Conservation (phyloP, 2,888 invertebrate genomes). For the Desoria tigrina region DNA sequence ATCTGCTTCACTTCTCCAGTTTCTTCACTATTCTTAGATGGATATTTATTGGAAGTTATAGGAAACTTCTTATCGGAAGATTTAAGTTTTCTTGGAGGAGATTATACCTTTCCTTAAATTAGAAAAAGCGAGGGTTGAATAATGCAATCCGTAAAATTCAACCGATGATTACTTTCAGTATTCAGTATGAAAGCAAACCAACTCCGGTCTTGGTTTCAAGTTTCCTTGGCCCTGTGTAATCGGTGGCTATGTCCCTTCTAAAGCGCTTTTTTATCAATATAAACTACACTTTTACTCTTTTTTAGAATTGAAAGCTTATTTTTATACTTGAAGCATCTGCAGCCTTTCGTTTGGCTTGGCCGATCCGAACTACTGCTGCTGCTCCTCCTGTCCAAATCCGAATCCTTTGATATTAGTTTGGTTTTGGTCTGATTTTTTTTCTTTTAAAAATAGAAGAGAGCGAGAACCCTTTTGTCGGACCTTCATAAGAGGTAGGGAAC, state of each 20-base stretch:
- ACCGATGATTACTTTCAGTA: not conserved
- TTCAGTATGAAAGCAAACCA: not conserved
- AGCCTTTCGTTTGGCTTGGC: conserved; percentile 8
- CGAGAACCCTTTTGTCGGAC: conserved; percentile 11
- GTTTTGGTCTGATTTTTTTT: conserved; percentile 13
- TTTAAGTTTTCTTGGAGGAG: not conserved
- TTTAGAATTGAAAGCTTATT: conserved; percentile 10
- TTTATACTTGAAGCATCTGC: conserved; percentile 20
- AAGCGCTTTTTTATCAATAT: not conserved
- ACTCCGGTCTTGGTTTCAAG: conserved; percentile 1
- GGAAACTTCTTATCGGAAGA: no score
- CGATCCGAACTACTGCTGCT: conserved; percentile 2
- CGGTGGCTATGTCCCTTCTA: not conserved
- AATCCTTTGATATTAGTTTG: conserved; percentile 6
- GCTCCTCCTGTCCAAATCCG: conserved; percentile 3
- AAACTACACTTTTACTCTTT: not conserved
- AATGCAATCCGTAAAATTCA: not conserved
- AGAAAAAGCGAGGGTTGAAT: conserved; percentile 19
- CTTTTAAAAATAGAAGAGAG: not conserved
- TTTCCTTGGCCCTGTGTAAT: not conserved
- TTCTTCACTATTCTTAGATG: conserved; percentile 5
- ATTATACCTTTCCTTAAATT: conserved; percentile 15
- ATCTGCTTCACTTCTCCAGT: conserved; percentile 18
- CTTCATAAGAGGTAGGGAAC: conserved; percentile 15
- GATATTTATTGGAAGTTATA: not conserved